These are phyloP conservation scores for Podarcis lilfordi DNA, from an alignment of 2,797 vertebrate genomes.

Conservation along the genomic window DNA sequence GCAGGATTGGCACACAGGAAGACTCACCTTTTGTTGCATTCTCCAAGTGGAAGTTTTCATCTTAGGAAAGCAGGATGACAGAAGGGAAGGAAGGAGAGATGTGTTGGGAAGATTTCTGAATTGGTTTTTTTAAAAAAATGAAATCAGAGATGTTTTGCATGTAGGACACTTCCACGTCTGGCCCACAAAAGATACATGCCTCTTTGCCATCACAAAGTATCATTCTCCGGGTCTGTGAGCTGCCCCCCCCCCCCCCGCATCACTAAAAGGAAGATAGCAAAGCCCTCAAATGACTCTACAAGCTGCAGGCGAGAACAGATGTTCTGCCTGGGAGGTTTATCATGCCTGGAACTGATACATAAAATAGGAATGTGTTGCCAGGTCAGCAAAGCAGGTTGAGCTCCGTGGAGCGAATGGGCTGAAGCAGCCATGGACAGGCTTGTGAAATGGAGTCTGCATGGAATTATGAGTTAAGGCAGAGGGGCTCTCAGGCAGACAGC, in stretches of 20 bases:
- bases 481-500: background rate
- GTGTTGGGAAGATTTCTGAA: background rate
- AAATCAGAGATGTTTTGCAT: background rate
- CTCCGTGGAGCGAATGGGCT: background rate
- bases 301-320: background rate
- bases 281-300: background rate
- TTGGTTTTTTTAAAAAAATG: background rate
- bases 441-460: background rate
- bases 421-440: background rate
- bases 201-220: background rate
- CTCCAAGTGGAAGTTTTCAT: background rate
- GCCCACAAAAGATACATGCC: background rate
- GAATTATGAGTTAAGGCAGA: background rate
- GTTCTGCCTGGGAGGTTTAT: background rate
- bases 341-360: background rate
- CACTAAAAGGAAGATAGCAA: too few relatives aligned
- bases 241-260: too few relatives aligned
- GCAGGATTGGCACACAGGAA: background rate
- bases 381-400: background rate
- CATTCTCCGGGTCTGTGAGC: background rate
- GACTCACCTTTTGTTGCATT: background rate
- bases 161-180: too few relatives aligned
- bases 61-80: background rate
- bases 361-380: conserved; percentile 3
- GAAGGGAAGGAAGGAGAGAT: background rate